These are phyloP conservation scores for Daboia siamensis DNA, from an alignment of 2,113 vertebrate species.

Conservation along the genomic window DNA sequence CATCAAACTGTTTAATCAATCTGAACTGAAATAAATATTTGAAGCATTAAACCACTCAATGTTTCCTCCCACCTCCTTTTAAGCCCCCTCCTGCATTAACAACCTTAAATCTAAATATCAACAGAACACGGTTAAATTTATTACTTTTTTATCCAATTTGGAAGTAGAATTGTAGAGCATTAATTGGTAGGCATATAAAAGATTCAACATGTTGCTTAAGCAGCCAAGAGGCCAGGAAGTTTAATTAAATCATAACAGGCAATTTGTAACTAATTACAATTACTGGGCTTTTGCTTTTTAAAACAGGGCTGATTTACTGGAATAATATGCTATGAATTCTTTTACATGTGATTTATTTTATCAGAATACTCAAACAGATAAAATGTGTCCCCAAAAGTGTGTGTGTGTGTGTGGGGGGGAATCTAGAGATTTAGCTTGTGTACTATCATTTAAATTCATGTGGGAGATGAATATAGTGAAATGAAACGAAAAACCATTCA, in stretches of 20 bases:
- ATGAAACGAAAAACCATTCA: constrained; percentile 4
- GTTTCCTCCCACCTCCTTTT: constrained; percentile 17
- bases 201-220: constrained; percentile 62
- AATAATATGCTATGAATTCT: constrained; percentile 22
- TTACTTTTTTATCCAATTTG: constrained; percentile 65
- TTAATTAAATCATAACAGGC: constrained; percentile 66
- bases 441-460: constrained; percentile 13
- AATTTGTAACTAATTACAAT: constrained; percentile 69
- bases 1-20: constrained; percentile 68
- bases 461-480: constrained; percentile 1
- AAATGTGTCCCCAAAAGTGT: constrained; percentile 15
- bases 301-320: constrained; percentile 35
- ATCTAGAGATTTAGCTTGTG: neutral
- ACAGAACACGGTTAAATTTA: constrained; percentile 61
- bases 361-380: constrained; percentile 36
- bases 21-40: constrained; percentile 68
- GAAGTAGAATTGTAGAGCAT: constrained; percentile 59
- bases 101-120: constrained; percentile 58
- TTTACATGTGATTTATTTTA: constrained; percentile 29
- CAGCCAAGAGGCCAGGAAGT: constrained; percentile 58
- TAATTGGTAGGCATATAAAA: constrained; percentile 67
- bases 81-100: constrained; percentile 32
- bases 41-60: constrained; percentile 65
- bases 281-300: constrained; percentile 41
- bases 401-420: neutral